A percentile compares a stretch with the other conserved stretches of the same genome.
These are phyloP conservation scores for Sula dactylatra DNA, from an alignment of 2,113 vertebrate genomes.

Conservation along the genomic window DNA sequence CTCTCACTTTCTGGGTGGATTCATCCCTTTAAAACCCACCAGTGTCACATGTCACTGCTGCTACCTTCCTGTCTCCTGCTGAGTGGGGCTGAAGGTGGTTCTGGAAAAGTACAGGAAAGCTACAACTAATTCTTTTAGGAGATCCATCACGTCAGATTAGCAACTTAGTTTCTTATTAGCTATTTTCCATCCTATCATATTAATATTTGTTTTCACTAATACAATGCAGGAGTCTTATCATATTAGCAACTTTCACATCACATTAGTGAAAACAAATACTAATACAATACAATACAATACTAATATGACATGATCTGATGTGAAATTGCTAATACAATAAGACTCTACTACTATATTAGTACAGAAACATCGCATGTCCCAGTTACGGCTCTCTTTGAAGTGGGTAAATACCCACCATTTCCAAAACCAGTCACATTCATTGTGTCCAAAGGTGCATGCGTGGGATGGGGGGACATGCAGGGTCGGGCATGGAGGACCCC, in stretches of 20 bases:
- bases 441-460: accelerated
- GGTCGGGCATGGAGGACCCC: accelerated
- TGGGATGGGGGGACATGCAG: background rate
- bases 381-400: background rate
- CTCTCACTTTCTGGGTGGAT: background rate
- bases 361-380: background rate
- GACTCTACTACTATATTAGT: constrained; percentile 43
- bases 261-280: constrained; percentile 74
- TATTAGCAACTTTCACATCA: constrained; percentile 80
- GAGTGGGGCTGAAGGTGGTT: constrained; percentile 14
- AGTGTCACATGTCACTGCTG: accelerated
- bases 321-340: constrained; percentile 67
- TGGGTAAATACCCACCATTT: background rate
- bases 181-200: constrained; percentile 73
- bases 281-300: no score
- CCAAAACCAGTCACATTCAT: background rate
- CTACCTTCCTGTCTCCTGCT: background rate
- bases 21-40: background rate
- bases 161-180: constrained; percentile 71
- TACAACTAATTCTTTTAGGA: constrained; percentile 36
- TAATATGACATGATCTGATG: no score
- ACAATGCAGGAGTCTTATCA: constrained; percentile 73
- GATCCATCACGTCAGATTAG: constrained; percentile 74
- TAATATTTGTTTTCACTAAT: constrained; percentile 78
- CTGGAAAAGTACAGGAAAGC: constrained; percentile 60